Percentiles rank a stretch among this genome's conserved stretches.
These are phyloP conservation scores for Pseudococcus viburni DNA, from an alignment of 2,888 invertebrate genomes.

Conservation along the genomic window DNA sequence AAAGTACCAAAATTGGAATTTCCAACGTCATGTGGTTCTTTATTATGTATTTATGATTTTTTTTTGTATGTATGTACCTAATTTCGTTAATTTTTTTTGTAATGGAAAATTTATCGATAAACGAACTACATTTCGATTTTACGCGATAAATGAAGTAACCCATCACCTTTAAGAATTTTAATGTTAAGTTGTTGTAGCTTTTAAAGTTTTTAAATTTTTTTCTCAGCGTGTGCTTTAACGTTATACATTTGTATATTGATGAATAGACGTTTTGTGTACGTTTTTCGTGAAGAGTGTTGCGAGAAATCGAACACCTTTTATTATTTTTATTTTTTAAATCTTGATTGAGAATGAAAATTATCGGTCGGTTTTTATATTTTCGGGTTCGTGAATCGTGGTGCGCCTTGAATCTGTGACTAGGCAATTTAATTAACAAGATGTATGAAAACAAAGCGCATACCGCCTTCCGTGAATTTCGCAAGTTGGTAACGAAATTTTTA, in stretches of 20 bases:
- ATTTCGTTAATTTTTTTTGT: constrained; percentile 4
- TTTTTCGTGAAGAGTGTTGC: not conserved
- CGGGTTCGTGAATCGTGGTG: too few species aligned
- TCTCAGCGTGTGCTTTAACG: constrained; percentile 32
- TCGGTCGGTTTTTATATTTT: too few species aligned
- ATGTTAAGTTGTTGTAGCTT: constrained; percentile 47
- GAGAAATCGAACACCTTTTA: not conserved
- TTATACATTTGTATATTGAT: constrained; percentile 20
- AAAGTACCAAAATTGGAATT: constrained; percentile 36
- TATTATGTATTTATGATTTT: not conserved
- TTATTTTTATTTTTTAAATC: too few species aligned
- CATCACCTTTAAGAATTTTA: constrained; percentile 1
- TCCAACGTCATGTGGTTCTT: constrained; percentile 17
- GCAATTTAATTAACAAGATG: too few species aligned
- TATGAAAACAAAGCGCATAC: too few species aligned
- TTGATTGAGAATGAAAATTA: too few species aligned
- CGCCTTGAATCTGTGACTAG: not conserved
- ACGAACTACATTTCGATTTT: not conserved
- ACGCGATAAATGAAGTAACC: not conserved
- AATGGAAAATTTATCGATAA: not conserved
- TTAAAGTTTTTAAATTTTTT: constrained; percentile 19
- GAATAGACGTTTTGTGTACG: constrained; percentile 30
- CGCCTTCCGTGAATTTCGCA: too few species aligned
- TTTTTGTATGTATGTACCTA: not conserved
- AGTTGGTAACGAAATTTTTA: too few species aligned